phyloP scores from a whole-genome alignment of 2,888 invertebrate species.

The Drosophila yooni region DNA sequence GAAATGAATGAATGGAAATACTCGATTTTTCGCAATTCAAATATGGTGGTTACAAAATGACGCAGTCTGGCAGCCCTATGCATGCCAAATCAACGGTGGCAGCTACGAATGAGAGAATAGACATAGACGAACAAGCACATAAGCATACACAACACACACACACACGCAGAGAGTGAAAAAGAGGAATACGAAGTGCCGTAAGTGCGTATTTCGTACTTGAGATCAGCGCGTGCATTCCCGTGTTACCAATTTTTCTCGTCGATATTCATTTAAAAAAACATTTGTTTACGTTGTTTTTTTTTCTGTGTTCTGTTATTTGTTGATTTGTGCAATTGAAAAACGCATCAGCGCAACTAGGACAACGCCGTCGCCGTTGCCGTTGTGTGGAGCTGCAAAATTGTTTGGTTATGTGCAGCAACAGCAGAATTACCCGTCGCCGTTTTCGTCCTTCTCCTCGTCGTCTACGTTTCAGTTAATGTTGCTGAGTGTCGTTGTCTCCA shows the following conservation, averaged over 20 bases:
- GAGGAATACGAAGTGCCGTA: conserved; percentile 26
- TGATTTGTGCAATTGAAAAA: conserved; percentile 13
- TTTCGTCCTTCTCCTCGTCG: conserved; percentile 8
- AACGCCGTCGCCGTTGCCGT: conserved; percentile 8
- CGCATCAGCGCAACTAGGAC: conserved; percentile 17
- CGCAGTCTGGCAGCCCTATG: conserved; percentile 19
- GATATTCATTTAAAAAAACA: conserved; percentile 17
- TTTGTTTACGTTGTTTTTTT: conserved; percentile 33
- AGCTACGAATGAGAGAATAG: conserved; percentile 7
- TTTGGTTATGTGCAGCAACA: conserved; percentile 57
- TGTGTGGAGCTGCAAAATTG: conserved; percentile 36
- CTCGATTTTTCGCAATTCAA: conserved; percentile 6
- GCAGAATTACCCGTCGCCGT: conserved; percentile 2
- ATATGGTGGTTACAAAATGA: conserved; percentile 3
- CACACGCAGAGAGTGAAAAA: conserved; percentile 24
- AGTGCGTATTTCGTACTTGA: conserved; percentile 34
- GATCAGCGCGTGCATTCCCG: conserved; percentile 43
- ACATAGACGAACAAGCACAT: conserved; percentile 14
- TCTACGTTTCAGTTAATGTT: conserved; percentile 21
- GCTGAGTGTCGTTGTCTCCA: conserved; percentile 1
- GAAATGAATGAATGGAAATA: background rate
- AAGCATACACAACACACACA: conserved; percentile 7
- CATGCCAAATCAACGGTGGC: background rate
- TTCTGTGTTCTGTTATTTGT: conserved; percentile 16
- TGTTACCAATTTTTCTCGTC: conserved; percentile 9